These are phyloP conservation scores for Agonum fuliginosum DNA, from an alignment of 2,888 invertebrate genomes.

Conservation along the genomic window DNA sequence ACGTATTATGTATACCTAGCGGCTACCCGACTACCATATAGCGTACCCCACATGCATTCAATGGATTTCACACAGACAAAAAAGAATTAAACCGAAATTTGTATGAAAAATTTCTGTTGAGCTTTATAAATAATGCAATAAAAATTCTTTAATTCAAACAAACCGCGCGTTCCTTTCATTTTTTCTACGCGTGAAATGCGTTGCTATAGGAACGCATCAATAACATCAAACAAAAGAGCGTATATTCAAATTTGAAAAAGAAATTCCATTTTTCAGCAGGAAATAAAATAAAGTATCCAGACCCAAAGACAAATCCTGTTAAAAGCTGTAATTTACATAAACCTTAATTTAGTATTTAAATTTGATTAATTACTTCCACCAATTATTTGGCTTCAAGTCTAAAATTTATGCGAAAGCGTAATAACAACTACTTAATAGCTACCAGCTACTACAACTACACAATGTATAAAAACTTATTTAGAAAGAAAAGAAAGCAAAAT, in stretches of 20 bases:
- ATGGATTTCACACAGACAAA: background rate
- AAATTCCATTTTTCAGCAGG: too few species aligned
- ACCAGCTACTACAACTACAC: background rate
- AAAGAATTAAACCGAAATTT: constrained; percentile 24
- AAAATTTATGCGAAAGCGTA: background rate
- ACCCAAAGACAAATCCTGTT: background rate
- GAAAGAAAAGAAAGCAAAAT: constrained; percentile 8
- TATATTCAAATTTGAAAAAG: too few species aligned
- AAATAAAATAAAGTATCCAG: too few species aligned
- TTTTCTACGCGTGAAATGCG: background rate
- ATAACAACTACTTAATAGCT: background rate
- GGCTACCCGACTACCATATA: too few species aligned
- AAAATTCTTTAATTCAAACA: constrained; percentile 38
- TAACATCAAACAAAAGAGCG: constrained; percentile 10
- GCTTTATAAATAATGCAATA: constrained; percentile 33
- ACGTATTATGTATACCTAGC: too few species aligned
- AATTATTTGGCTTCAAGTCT: background rate
- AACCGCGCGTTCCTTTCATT: constrained; percentile 15
- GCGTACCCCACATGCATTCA: constrained; percentile 10
- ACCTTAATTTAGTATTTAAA: background rate
- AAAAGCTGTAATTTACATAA: background rate
- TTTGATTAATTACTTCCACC: background rate
- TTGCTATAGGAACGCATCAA: background rate
- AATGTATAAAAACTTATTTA: constrained; percentile 14
- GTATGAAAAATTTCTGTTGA: constrained; percentile 18